These are phyloP conservation scores for Alviniconcha strummeri DNA, from an alignment of 2,888 invertebrate genomes.

Conservation along the genomic window DNA sequence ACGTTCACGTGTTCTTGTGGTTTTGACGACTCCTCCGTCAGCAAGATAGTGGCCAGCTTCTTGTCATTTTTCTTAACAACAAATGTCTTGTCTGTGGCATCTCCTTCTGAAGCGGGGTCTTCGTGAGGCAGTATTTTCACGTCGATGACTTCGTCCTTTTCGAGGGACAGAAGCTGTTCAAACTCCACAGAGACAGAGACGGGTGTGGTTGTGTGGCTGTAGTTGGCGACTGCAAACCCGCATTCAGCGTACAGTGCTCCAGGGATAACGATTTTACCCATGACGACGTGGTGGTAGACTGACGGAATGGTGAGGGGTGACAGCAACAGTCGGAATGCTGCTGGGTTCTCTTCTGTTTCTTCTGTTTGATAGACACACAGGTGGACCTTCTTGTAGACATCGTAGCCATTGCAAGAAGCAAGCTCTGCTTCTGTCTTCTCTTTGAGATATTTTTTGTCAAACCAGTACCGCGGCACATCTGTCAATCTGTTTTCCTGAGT, in stretches of 20 bases:
- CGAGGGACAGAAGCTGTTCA: too few species aligned
- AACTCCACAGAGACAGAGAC: too few species aligned
- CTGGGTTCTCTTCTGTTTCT: conserved; percentile 23
- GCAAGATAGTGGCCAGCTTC: conserved; percentile 28
- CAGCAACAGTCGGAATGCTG: conserved; percentile 23
- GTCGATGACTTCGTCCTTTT: too few species aligned
- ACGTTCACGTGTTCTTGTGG: conserved; percentile 27
- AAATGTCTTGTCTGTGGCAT: too few species aligned
- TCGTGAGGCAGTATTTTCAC: too few species aligned
- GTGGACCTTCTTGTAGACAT: conserved; percentile 34
- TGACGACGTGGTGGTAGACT: conserved; percentile 50
- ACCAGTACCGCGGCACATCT: conserved; percentile 48
- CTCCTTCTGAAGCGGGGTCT: too few species aligned
- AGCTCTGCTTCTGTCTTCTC: conserved; percentile 26
- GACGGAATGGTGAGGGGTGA: conserved; percentile 31
- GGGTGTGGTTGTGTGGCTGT: conserved; percentile 10
- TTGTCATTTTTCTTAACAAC: conserved; percentile 19
- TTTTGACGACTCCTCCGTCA: conserved; percentile 24
- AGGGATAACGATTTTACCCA: conserved; percentile 45
- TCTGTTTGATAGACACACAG: conserved; percentile 30
- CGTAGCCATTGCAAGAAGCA: conserved; percentile 23
- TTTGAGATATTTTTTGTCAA: conserved; percentile 33
- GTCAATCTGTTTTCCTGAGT: conserved; percentile 28
- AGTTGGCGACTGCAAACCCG: conserved; percentile 45
- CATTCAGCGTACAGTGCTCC: conserved; percentile 52